Evolutionary conservation across 2,888 invertebrate genomes (phyloP), one percentile per base, ranked within the genome.

Genomic region (Noctua fimbriata): DNA sequence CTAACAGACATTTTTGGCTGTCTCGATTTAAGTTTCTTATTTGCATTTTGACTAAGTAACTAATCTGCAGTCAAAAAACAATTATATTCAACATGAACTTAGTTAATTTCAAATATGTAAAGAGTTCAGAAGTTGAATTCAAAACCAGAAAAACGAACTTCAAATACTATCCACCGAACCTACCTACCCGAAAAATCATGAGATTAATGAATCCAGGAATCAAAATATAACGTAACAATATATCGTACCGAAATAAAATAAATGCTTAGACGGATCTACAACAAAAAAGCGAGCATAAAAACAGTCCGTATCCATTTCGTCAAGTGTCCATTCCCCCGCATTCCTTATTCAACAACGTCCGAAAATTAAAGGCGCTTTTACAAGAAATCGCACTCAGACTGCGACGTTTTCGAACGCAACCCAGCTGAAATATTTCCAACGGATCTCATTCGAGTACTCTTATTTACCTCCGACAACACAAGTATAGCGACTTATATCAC

Each of bases 321-420:
- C 87, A 91, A 92, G 92, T 90, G 91, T 88, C 89, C 91, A 87
- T 88, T 88, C 87, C 85, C 90, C 90, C 92, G 92, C 95, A 96
- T 96, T 95, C 95, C 95, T 96, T 96, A 96, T 96, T 96, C 95
- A 96, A 90, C 92, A 91, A 87, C 91, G 95, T 94, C 96, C 96
- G 94, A 95, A 94, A 95, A 94, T 94, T 93, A 94, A 94, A 94
- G 94, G 92, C 90, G 92, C 92, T 89, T 91, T 92, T 95, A 96
- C 96, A 96, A 96, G 96, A 95, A 95, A 95, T 95, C 94, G 96
- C 96, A 96, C 96, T 96, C 95, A 95, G 91, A 81, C 90, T 83
- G 88, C 92, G 91, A 90, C 92, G 92, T 89, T 90, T 90, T 83
- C 88, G 87, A 90, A 89, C 90, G 89, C 89, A 85, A 87, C 88